Percentiles rank a stretch among this genome's conserved stretches.
Evolutionary conservation across 1,140 invertebrate species (phyloP).

Genomic region (Bradynema listronoti): DNA sequence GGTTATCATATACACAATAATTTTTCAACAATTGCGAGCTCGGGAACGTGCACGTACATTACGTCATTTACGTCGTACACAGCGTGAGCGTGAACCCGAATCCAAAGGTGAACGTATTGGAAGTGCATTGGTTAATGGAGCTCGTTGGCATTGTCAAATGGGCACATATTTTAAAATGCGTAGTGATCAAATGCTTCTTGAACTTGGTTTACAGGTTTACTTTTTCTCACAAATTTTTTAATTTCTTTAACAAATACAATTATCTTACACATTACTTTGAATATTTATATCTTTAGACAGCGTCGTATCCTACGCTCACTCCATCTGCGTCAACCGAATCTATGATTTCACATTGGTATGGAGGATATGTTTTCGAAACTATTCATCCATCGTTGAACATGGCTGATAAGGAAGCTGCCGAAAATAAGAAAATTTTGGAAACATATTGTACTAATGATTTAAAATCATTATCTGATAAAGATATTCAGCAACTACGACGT

Average conservation of each 20-base stretch:
- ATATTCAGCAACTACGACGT: too few species aligned
- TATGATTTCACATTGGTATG: not conserved
- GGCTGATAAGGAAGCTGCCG: too few species aligned
- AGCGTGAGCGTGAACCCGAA: not conserved
- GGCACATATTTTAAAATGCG: slow-evolving; percentile 50
- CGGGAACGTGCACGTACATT: slow-evolving; percentile 44
- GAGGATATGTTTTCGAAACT: too few species aligned
- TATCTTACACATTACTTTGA: not conserved
- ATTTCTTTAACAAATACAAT: slow-evolving; percentile 2
- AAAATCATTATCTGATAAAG: too few species aligned
- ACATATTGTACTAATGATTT: too few species aligned
- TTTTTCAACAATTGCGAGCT: slow-evolving; percentile 69
- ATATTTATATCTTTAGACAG: slow-evolving; percentile 43
- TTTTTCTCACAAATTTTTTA: not conserved
- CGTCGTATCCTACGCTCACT: slow-evolving; percentile 50
- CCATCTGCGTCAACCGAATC: slow-evolving; percentile 28
- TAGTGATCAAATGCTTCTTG: slow-evolving; percentile 44
- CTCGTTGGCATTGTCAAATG: slow-evolving; percentile 44
- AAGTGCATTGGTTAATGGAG: slow-evolving; percentile 49
- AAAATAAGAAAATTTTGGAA: too few species aligned
- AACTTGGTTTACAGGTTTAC: slow-evolving; percentile 21
- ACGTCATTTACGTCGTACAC: slow-evolving; percentile 21
- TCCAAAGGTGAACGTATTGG: slow-evolving; percentile 43
- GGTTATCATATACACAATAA: slow-evolving; percentile 95
- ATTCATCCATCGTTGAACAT: too few species aligned